Base-by-base conservation (phyloP, 2,797 vertebrate species). In the Enteromius anoplus region DNA sequence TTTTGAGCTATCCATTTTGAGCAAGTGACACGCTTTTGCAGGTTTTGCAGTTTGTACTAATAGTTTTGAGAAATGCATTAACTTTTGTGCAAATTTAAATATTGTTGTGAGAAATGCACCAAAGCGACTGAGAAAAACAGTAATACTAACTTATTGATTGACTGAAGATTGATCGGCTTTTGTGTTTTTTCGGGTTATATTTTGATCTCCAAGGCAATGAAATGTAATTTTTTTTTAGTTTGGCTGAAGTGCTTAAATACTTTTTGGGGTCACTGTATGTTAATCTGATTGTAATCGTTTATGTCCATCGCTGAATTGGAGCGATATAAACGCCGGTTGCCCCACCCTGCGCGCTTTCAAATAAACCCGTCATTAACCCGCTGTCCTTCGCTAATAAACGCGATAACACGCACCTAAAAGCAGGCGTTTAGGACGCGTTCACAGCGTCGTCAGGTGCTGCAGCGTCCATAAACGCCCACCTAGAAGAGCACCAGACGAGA, bases 381-480 rank as follows among this genome's bases (percentile, higher is more conserved):
- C 5, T 3, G 11, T 51, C n/a, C 21, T 7, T 51, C 45, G n/a
- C 55, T 15, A 37, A 21, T 23, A 17, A 19, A 64, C 7, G 14
- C 45, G 9, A 65, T 73, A 21, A 64, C 4, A n/a, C n/a, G 32
- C 34, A 7, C 10, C 26, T 21, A 19, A 75, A 45, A 49, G 14
- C 47, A 47, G 34, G 70, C 58, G 69, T 64, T 60, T 42, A 42
- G 69, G 40, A 17, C 26, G 80, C 37, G 84, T 12, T 65, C 29
- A 79, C 40, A 49, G 40, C 77, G 51, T 78, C 69, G 62, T 79
- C 84, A 86, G 83, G 83, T 73, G 69, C 83, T 75, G 68, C 69
- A 73, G 78, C 80, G 80, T 45, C 70, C 62, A 68, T 37, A 69
- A 45, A 80, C 84, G 77, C 86, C 84, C 86, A 84, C 73, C 86